These are phyloP conservation scores for Myotis daubentonii DNA, from an alignment of 2,797 vertebrate species.

Conservation along the genomic window DNA sequence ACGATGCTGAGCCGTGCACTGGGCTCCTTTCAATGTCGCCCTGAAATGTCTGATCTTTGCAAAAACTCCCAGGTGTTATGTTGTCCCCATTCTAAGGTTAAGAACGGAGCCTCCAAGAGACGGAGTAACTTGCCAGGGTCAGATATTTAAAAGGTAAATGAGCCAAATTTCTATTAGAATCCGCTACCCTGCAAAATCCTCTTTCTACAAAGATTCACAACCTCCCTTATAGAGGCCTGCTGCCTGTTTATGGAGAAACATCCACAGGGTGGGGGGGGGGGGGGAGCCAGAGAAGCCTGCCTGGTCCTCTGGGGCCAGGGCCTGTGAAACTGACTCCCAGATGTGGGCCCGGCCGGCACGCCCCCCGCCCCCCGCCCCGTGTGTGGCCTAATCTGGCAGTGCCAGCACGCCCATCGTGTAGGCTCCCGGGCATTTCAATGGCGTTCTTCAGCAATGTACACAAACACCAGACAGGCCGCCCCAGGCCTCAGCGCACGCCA, in stretches of 20 bases:
- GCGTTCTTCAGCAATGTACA: neutral
- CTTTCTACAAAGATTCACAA: neutral
- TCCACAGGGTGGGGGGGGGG: neutral
- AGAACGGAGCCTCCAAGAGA: neutral
- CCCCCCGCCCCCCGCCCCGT: neutral
- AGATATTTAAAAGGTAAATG: neutral
- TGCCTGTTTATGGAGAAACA: neutral
- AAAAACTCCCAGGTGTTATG: neutral
- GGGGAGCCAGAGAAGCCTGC: neutral
- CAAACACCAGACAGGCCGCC: neutral
- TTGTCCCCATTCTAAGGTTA: neutral
- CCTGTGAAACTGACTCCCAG: slow-evolving; percentile 25
- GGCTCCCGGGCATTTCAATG: neutral
- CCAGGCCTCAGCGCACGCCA: slow-evolving; percentile 28
- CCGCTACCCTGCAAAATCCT: neutral
- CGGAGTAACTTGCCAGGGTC: neutral
- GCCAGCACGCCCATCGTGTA: fast-evolving
- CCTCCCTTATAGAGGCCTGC: neutral
- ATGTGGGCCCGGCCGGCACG: fast-evolving
- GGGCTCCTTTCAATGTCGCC: fast-evolving
- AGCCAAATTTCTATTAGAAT: neutral
- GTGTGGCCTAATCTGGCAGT: neutral
- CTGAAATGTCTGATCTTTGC: neutral
- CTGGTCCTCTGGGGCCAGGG: neutral
- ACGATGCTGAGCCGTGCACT: neutral